Evolutionary conservation across 2,113 vertebrate species (phyloP).

Genomic region (Canis aureus): DNA sequence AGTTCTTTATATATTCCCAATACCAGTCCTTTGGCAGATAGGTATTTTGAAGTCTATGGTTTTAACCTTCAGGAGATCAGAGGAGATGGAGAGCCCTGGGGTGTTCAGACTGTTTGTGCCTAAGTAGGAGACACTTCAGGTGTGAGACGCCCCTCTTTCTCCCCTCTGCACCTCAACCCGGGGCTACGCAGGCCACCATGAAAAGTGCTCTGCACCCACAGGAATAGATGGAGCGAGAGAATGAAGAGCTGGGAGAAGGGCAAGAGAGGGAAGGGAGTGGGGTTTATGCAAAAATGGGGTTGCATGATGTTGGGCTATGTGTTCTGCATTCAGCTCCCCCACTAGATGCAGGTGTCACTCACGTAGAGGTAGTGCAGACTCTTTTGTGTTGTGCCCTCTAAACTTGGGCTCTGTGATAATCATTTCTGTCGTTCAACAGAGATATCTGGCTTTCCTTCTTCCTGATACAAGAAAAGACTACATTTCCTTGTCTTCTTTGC

Average conservation of each 20-base stretch:
- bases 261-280: not conserved
- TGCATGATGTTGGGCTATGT: too few relatives aligned
- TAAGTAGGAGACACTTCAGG: not conserved
- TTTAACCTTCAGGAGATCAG: not conserved
- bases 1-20: not conserved
- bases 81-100: not conserved
- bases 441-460: not conserved
- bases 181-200: not conserved
- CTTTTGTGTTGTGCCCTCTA: not conserved
- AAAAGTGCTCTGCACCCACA: not conserved
- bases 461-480: not conserved
- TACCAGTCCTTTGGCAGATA: not conserved
- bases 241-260: not conserved
- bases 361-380: not conserved
- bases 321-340: not conserved
- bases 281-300: fast-evolving
- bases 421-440: not conserved
- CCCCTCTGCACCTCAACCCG: fast-evolving
- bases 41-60: not conserved
- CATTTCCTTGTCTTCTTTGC: not conserved
- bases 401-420: not conserved
- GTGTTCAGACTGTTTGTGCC: not conserved
- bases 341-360: not conserved
- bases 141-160: not conserved
- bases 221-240: not conserved